Base-by-base conservation (phyloP, 2,888 invertebrate genomes). In the Graphium colonna region DNA sequence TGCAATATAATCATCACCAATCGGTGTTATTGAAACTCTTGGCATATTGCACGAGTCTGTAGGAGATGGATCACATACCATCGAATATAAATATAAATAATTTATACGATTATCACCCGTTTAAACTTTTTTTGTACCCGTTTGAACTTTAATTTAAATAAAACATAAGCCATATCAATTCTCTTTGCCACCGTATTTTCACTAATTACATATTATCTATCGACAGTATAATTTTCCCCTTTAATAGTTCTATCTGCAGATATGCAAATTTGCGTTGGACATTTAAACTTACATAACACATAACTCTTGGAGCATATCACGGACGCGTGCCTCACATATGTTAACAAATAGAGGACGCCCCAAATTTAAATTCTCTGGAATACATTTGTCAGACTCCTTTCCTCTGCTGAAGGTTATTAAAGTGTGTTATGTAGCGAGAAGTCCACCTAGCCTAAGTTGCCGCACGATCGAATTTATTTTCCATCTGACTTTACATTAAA, bases 281-380 rank as follows among this genome's bases (percentile, higher is more conserved):
- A 36, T 5, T n/a, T 10, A 36, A 10, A 36, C 36, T 17, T 38
- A 36, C 15, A 38, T 47, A 47, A 38, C 47, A 26, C 21, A 47
- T 47, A 47, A 39, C 47, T 41, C 39, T 33, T 15, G 36, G 47
- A 13, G 36, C 36, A 36, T 39, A 47, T 38, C 47, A 17, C 47
- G 38, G 31, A 18, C 47, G 38, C 38, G 47, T 39, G 47, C 47
- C 47, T 21, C 47, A 47, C 47, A 47, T 47, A 39, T 38, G 47
- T 46, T 36, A 46, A 33, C 46, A 46, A 46, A 46, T 46, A 36
- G 36, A 46, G 46, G 17, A 36, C 46, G 36, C 36, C 36, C 46
- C 46, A 36, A 46, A 46, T 46, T 46, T 46, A 46, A 33, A 46
- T 46, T 46, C 46, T 36, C 46, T 8, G 21, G 36, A 33, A 13